These are phyloP conservation scores for Eledona agricola DNA, from an alignment of 2,888 invertebrate genomes.

Conservation along the genomic window DNA sequence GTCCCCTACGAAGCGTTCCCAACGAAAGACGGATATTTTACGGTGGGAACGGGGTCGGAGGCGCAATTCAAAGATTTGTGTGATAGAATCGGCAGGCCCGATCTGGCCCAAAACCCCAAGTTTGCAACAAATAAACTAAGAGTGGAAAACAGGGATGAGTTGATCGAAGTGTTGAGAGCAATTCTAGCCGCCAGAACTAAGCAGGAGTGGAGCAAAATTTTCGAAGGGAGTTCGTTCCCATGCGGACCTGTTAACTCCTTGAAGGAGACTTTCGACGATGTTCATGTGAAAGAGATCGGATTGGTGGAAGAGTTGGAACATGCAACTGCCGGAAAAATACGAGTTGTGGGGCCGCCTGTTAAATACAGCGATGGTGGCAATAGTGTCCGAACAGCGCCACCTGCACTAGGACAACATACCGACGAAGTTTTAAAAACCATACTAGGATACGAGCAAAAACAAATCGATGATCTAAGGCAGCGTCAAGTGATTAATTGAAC, in stretches of 20 bases:
- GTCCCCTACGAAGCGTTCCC: conserved; percentile 94
- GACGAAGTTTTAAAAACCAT: conserved; percentile 74
- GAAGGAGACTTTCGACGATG: conserved; percentile 85
- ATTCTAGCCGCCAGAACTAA: conserved; percentile 71
- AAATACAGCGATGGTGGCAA: conserved; percentile 79
- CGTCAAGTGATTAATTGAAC: conserved; percentile 50
- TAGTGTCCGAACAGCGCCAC: conserved; percentile 78
- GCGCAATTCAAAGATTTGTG: conserved; percentile 81
- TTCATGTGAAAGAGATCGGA: conserved; percentile 79
- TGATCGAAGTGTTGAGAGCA: conserved; percentile 71
- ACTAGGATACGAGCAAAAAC: conserved; percentile 69
- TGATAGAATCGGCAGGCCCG: conserved; percentile 67
- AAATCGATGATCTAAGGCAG: conserved; percentile 66
- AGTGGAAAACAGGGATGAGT: conserved; percentile 77
- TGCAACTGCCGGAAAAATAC: conserved; percentile 74
- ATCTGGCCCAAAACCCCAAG: conserved; percentile 70
- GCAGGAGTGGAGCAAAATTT: conserved; percentile 76
- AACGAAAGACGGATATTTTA: conserved; percentile 83
- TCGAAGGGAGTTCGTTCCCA: conserved; percentile 82
- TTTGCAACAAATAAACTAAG: conserved; percentile 78
- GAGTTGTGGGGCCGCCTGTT: conserved; percentile 88
- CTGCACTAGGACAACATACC: conserved; percentile 89
- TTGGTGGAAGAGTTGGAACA: conserved; percentile 78
- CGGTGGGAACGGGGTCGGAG: conserved; percentile 89
- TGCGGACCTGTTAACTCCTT: conserved; percentile 91